phyloP scores from a whole-genome alignment of 1,140 invertebrate genomes.

The Drosophila baimaii region DNA sequence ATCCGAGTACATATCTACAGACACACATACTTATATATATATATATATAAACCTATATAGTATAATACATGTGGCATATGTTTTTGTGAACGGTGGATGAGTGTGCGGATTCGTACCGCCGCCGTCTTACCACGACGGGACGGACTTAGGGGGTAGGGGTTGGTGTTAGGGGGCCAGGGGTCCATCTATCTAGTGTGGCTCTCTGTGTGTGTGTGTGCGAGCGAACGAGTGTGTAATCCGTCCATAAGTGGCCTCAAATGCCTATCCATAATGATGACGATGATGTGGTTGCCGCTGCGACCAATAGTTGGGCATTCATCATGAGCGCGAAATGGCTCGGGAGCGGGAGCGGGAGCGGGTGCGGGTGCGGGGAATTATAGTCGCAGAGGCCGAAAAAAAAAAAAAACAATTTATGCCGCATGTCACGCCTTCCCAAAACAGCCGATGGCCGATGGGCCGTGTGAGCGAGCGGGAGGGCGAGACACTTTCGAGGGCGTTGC shows the following conservation, averaged over 20 bases:
- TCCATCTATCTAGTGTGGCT: no score
- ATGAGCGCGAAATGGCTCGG: conserved; percentile 7
- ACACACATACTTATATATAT: background rate
- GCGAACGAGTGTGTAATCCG: conserved; percentile 57
- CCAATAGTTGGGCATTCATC: conserved; percentile 59
- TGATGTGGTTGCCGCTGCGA: conserved; percentile 53
- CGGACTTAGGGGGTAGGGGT: no score
- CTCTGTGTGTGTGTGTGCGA: conserved; percentile 5
- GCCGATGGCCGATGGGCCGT: no score
- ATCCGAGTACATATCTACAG: background rate
- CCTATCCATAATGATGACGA: conserved; percentile 53
- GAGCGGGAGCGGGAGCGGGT: background rate
- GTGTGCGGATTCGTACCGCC: background rate
- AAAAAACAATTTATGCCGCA: conserved; percentile 53
- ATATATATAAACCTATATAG: background rate
- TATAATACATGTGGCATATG: background rate
- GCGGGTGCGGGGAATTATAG: background rate
- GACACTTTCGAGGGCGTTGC: conserved; percentile 52
- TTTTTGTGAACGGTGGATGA: conserved; percentile 9
- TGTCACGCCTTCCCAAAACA: conserved; percentile 46
- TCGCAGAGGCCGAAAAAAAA: conserved; percentile 19
- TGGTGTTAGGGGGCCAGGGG: background rate
- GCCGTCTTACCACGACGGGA: background rate
- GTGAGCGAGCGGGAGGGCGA: conserved; percentile 28
- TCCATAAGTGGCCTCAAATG: conserved; percentile 70